Evolutionary conservation across 2,888 invertebrate genomes (phyloP).

Genomic region (Biston betularia): DNA sequence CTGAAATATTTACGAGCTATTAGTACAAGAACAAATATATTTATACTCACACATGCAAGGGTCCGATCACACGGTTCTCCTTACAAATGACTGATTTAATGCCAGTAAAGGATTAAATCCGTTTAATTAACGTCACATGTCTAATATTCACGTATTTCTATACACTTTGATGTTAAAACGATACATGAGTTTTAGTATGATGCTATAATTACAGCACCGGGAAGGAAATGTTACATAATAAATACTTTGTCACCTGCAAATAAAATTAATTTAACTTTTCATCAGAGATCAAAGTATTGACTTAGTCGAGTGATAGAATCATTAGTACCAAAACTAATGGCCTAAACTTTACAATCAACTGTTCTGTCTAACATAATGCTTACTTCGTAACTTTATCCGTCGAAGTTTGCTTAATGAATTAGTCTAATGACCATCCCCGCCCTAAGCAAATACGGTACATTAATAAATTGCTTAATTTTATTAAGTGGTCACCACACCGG

Average conservation of each 20-base stretch:
- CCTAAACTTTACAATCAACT: slow-evolving; percentile 15
- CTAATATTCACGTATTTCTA: slow-evolving; percentile 52
- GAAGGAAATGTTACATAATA: slow-evolving; percentile 37
- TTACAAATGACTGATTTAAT: slow-evolving; percentile 78
- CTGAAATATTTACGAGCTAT: slow-evolving; percentile 85
- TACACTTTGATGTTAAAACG: slow-evolving; percentile 58
- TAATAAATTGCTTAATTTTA: slow-evolving; percentile 84
- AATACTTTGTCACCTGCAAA: slow-evolving; percentile 33
- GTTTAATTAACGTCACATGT: slow-evolving; percentile 65
- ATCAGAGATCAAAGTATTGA: slow-evolving; percentile 34
- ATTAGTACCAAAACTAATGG: slow-evolving; percentile 6
- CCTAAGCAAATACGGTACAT: slow-evolving; percentile 70
- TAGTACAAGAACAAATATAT: slow-evolving; percentile 71
- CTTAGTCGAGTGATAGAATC: slow-evolving; percentile 15
- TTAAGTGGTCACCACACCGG: slow-evolving; percentile 75
- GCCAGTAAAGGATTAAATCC: slow-evolving; percentile 62
- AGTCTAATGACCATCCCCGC: slow-evolving; percentile 55
- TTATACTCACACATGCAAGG: slow-evolving; percentile 50
- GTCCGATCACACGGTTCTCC: slow-evolving; percentile 62
- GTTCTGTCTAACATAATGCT: slow-evolving; percentile 20
- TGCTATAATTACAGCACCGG: slow-evolving; percentile 30
- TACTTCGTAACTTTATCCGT: slow-evolving; percentile 31
- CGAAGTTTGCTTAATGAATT: slow-evolving; percentile 49
- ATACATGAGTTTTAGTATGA: slow-evolving; percentile 36
- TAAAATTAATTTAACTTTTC: slow-evolving; percentile 21